phyloP scores from a whole-genome alignment of 2,888 invertebrate species.

The Eueremaeus valkanovi region DNA sequence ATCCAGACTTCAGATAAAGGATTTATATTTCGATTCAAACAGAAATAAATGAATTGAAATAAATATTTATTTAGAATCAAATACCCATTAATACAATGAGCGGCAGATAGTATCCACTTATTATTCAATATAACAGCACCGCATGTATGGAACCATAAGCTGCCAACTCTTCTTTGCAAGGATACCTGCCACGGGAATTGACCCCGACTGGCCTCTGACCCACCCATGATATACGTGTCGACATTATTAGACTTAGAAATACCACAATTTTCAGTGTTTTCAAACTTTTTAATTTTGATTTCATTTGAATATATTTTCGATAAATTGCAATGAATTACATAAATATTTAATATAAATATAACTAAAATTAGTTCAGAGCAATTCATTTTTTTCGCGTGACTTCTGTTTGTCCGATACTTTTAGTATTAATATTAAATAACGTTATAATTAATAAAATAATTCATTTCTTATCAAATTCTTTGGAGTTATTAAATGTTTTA shows the following conservation, averaged over 20 bases:
- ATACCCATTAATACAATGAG: slow-evolving; percentile 19
- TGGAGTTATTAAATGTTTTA: too few species aligned
- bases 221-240: neutral
- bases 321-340: too few species aligned
- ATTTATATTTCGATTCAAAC: too few species aligned
- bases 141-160: neutral
- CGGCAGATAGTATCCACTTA: neutral
- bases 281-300: neutral
- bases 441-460: too few species aligned
- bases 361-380: too few species aligned
- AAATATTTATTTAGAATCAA: neutral
- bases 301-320: neutral
- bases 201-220: neutral
- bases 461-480: too few species aligned
- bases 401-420: too few species aligned
- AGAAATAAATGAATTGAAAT: neutral
- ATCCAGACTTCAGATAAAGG: neutral
- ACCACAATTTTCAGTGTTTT: neutral
- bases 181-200: slow-evolving; percentile 27
- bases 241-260: neutral
- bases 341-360: too few species aligned
- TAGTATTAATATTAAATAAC: too few species aligned
- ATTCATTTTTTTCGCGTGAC: too few species aligned
- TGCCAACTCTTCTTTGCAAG: neutral
- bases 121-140: neutral